phyloP scores from a whole-genome alignment of 1,140 invertebrate species.

The Hylyphantes graminicola region DNA sequence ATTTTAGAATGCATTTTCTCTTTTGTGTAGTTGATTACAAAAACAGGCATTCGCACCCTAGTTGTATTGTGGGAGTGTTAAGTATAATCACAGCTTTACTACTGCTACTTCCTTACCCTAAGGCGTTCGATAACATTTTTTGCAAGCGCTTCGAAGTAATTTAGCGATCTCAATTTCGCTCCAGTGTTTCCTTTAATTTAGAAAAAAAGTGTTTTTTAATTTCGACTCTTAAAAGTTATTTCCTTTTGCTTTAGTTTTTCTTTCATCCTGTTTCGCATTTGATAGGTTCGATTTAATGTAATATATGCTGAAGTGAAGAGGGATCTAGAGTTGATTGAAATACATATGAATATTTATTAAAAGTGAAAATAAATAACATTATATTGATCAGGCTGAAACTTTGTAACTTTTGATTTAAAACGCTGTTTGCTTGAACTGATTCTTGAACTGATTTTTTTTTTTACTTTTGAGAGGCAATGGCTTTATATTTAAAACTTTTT shows the following conservation, averaged over 20 bases:
- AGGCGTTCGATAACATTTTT: slow-evolving; percentile 1
- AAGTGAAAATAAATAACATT: too few relatives aligned
- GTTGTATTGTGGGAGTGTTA: slow-evolving; percentile 38
- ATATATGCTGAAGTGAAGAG: background rate
- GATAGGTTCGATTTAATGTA: background rate
- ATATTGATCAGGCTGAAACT: too few relatives aligned
- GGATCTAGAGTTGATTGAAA: too few relatives aligned
- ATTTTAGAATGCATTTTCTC: slow-evolving; percentile 39
- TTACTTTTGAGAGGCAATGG: too few relatives aligned
- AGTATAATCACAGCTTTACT: slow-evolving; percentile 49
- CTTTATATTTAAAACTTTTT: too few relatives aligned
- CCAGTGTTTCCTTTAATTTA: slow-evolving; percentile 36
- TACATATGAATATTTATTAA: too few relatives aligned
- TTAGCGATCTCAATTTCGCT: slow-evolving; percentile 34
- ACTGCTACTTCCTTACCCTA: slow-evolving; percentile 8
- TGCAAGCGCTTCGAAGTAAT: slow-evolving; percentile 17
- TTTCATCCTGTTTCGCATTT: background rate
- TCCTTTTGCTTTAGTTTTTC: slow-evolving; percentile 9
- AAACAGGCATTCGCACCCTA: slow-evolving; percentile 23
- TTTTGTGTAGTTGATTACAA: slow-evolving; percentile 28
- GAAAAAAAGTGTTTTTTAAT: slow-evolving; percentile 9
- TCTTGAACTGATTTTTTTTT: too few relatives aligned
- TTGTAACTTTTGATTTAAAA: too few relatives aligned
- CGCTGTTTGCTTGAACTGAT: too few relatives aligned
- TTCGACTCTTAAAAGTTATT: slow-evolving; percentile 9